Base-by-base conservation (phyloP, 2,888 invertebrate species). In the Allophyes oxyacanthae region DNA sequence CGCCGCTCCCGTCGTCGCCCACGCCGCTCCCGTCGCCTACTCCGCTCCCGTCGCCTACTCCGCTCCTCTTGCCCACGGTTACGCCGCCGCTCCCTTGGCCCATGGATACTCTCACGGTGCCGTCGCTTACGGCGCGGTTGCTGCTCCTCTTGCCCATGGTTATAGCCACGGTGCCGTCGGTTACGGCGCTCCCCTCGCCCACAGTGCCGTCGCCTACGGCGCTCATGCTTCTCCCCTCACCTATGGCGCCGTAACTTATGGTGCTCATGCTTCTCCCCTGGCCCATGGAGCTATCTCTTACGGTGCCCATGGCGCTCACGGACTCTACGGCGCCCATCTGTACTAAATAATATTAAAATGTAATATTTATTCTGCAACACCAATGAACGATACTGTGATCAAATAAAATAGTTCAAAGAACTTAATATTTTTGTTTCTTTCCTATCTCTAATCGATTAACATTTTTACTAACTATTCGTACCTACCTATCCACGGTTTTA, bases 1-100 rank as follows among this genome's bases (percentile, higher is more conserved):
- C 53, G 76, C 79, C 48, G 82, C 84, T 36, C 81, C 77, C 37
- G 72, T 84, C 55, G 86, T 86, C 49, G 82, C 82, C 38, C 81
- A 84, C 51, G 78, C 81, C 41, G 82, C 85, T 36, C 82, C 79
- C 45, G 85, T 87, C 63, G 77, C 86, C 25, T 8, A 28, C 5
- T 3, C 89, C 58, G 87, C 89, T 53, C 82, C 89, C 20, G 78
- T 81, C 25, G 40, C 81, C 36, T 78, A 79, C 73, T 44, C 65
- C 59, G 77, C 66, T 44, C 72, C 67, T 64, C 71, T 60, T 25
- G 54, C 54, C 20, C 77, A 83, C 55, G 77, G 77, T 38, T 78
- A 64, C 42, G 78, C 79, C 49, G 78, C 78, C 15, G 78, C 83
- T 42, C 77, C 77, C n/a, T 64, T 83, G 4, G 83, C 79, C 3